Base-by-base conservation (phyloP, 92 coral and sea anemone species). In the Montipora capitata region DNA sequence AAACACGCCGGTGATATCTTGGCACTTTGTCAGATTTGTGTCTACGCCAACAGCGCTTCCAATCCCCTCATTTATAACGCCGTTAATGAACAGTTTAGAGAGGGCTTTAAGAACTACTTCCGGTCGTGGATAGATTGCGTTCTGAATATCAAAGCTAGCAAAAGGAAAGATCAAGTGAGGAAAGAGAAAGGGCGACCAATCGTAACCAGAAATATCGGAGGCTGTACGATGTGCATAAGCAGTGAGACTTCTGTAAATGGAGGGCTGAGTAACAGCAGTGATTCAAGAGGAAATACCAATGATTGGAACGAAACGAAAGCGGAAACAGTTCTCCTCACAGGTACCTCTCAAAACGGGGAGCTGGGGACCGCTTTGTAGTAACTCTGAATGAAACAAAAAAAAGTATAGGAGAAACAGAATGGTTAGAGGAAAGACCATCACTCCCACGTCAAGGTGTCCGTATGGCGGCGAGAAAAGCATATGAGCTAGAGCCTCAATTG, bases 11-110 rank as follows among this genome's bases (percentile, higher is more conserved):
- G 38, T 0, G 82, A 91, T 11, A 97, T 97, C 72, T 82, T 90
- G 44, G 89, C 98, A 17, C 80, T 96, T 12, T 95, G 96, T n/a
- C 95, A 93, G 76, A 95, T 95, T 11, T 86, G 96, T 81, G 96
- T 97, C 66, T 97, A 97, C 78, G 91, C 96, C 59, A 97, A 97
- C 91, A 97, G 99, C 68, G 96, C 95, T 12, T 92, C 94, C n/a
- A 97, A 97, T 70, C 99, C 99, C 10, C 94, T 97, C 8, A 95
- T 96, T 90, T 97, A 97, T 94, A 97, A 91, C 16, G 98, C 98
- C 38, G 97, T 96, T 68, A 97, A 97, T 87, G 98, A 94, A 64
- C 98, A 97, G 64, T 97, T 97, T 70, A 83, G 99, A 66, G 94
- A 96, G 68, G 99, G 98, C 17, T 97, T 97, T 74, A 87, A 92